Evolutionary conservation across 2,113 vertebrate species (phyloP), one percentile per base, ranked within the genome.

Genomic region (Brachyhypopomus occidentalis): DNA sequence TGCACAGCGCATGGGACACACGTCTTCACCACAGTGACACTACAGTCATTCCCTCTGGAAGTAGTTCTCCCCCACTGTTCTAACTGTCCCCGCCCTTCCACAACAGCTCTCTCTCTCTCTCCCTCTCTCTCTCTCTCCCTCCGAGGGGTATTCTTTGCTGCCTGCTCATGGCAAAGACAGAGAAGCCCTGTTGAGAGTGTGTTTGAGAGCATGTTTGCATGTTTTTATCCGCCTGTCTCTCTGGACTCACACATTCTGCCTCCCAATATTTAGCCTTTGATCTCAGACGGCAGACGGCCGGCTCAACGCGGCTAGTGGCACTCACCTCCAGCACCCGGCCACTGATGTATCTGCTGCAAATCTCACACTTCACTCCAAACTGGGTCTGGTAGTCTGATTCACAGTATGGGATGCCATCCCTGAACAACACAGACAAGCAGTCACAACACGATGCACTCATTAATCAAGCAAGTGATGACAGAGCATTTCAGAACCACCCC

Each of bases 281-380:
- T 88, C 86, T 88, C 86, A 27, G 62, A 64, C 62, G 27, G 22
- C 62, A 64, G 62, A 25, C 62, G 17, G 1, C 17, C 14, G 25
- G 23, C 25, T 64, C 16, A 38, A 17, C 36, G 2, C 3, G 19
- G 5, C 17, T 19, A 25, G 16, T n/a, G 9, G 48, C 5, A 80
- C 96, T 96, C 88, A 98, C 98, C 98, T 99, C 97, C 88, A 99
- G 90, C 45, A 99, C 98, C 25, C 96, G 93, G 91, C 98, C 98
- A 0, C 97, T 99, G 95, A 99, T 99, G 92, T 98, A 99, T 88
- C 96, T 92, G 92, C 93, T 91, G 17, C 98, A 99, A 30, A 95
- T 96, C 92, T 99, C 98, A 5, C 98, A 99, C 89, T 97, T 98
- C 87, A 98, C 96, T 86, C 98, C 98, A 0, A 96, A 99, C 91